Percentiles rank a stretch among this genome's conserved stretches.
Evolutionary conservation across 2,888 invertebrate genomes (phyloP).

Genomic region (Drosophila mimica): DNA sequence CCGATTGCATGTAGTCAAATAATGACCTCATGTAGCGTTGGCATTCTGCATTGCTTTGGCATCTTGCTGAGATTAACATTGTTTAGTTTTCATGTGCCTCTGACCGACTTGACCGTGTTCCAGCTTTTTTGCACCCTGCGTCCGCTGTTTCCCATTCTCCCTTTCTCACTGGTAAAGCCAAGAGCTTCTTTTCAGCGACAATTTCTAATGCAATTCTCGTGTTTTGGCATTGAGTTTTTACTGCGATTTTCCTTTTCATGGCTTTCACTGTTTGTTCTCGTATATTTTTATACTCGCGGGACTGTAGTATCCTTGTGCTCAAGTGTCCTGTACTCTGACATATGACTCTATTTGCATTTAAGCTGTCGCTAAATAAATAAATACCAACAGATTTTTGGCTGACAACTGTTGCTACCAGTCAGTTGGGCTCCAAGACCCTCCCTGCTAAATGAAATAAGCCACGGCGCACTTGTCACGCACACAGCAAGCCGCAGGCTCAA

Average conservation of each 20-base stretch:
- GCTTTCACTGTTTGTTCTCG: conserved; percentile 14
- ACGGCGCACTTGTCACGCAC: conserved; percentile 24
- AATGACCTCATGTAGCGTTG: conserved; percentile 2
- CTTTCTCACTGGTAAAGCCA: background rate
- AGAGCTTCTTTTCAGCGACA: conserved; percentile 13
- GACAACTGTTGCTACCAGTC: conserved; percentile 51
- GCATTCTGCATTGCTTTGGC: conserved; percentile 17
- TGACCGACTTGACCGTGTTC: conserved; percentile 13
- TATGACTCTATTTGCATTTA: conserved; percentile 32
- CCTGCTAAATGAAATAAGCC: conserved; percentile 33
- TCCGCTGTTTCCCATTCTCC: background rate
- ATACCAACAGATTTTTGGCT: conserved; percentile 30
- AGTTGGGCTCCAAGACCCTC: conserved; percentile 9
- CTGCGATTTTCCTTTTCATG: conserved; percentile 16
- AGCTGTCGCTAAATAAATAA: conserved; percentile 38
- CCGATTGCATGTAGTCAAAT: conserved; percentile 10
- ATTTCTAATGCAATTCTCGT: conserved; percentile 57
- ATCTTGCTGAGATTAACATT: conserved; percentile 2
- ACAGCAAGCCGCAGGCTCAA: background rate
- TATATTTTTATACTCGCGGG: conserved; percentile 36
- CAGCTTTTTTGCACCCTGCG: background rate
- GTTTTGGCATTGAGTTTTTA: conserved; percentile 36
- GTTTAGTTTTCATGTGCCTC: conserved; percentile 9
- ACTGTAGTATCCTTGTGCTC: conserved; percentile 41
- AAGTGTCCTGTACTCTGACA: conserved; percentile 31